Base-by-base conservation (phyloP, 2,888 invertebrate genomes). In the Temnothorax rugatulus region DNA sequence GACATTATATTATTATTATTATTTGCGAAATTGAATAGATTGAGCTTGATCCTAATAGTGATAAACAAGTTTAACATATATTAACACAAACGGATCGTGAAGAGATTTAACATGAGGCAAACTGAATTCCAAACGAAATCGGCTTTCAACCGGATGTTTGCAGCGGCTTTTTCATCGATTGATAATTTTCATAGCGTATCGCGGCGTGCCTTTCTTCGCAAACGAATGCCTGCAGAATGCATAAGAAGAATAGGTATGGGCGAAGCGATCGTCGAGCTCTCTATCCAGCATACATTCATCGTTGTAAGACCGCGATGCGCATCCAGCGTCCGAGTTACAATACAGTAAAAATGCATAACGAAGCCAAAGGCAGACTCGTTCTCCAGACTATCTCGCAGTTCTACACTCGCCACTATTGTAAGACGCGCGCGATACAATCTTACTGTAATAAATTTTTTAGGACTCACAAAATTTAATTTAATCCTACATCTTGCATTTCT, bases 241-340 rank as follows among this genome's bases (percentile, higher is more conserved):
- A 59, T 73, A 79, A 79, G 79, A 79, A 79, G 79, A 79, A 79
- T 79, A 71, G 73, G 73, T 79, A 79, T 25, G 61, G 59, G 34
- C 79, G 79, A 79, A 79, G 73, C 73, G 73, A 79, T 38, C 73
- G 38, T 73, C 79, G 79, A 71, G 79, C 71, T 79, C 71, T 79
- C 79, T 79, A 79, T 79, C 79, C 79, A 18, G 57, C 59, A 59
- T 47, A 73, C 79, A 79, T 79, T 61, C 79, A 79, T 79, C 79
- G 79, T 71, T 73, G 59, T 25, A 59, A 73, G 73, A 59, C 59
- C 59, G 47, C 79, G 73, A 79, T 79, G 73, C 59, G 52, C 79
- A 71, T 79, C 52, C 76, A 68, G 29, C 77, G 29, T 77, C 29
- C 71, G 44, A 71, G 79, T 21, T 25, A 38, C 57, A 8, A 11